Percentiles rank a stretch among this genome's conserved stretches.
These are phyloP conservation scores for Ennomos erosarius DNA, from an alignment of 2,888 invertebrate species.

Conservation along the genomic window DNA sequence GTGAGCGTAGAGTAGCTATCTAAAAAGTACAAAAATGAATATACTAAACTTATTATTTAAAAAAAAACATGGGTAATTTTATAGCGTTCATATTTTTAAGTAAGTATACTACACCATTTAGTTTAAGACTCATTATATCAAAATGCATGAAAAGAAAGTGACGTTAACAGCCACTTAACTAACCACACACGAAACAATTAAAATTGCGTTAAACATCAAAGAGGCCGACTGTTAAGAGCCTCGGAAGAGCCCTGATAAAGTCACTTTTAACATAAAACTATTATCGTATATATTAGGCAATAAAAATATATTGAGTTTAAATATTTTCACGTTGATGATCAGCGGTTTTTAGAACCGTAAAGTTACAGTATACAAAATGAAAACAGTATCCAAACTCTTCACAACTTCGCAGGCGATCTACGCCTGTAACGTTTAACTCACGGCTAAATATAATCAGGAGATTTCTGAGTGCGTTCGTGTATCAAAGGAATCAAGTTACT, in stretches of 20 bases:
- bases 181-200: slow-evolving; percentile 54
- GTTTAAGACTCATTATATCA: slow-evolving; percentile 11
- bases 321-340: slow-evolving; percentile 69
- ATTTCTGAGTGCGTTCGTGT: not conserved
- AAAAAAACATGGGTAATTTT: too few species aligned
- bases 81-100: too few species aligned
- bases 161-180: slow-evolving; percentile 35
- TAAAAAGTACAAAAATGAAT: too few species aligned
- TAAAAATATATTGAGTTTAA: slow-evolving; percentile 76
- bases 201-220: slow-evolving; percentile 60
- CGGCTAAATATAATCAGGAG: too few species aligned
- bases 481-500: slow-evolving; percentile 12
- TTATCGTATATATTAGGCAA: slow-evolving; percentile 65
- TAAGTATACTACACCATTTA: too few species aligned
- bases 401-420: not conserved
- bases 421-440: too few species aligned
- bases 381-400: slow-evolving; percentile 23
- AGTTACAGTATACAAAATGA: slow-evolving; percentile 32
- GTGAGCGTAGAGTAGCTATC: not conserved
- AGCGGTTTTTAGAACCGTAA: slow-evolving; percentile 50
- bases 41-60: too few species aligned
- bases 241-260: slow-evolving; percentile 58
- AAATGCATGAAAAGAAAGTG: slow-evolving; percentile 25
- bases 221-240: slow-evolving; percentile 57
- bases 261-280: slow-evolving; percentile 69